Percentiles rank a stretch among this genome's conserved stretches.
Conservation (phyloP, 2,113 vertebrate genomes). For the Strigops habroptila region DNA sequence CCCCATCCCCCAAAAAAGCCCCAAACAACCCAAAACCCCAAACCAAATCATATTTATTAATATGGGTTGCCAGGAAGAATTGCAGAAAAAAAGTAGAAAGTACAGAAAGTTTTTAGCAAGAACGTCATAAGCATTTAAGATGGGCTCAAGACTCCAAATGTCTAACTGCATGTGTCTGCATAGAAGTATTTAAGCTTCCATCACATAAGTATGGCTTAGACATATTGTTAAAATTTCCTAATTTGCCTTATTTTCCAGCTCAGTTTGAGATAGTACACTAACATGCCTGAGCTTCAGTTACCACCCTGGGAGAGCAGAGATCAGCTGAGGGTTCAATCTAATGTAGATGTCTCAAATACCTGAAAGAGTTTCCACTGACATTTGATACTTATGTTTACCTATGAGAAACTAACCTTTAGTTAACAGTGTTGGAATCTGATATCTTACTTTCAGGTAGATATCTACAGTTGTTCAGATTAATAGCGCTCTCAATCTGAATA, state of each 20-base stretch:
- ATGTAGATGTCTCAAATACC: background rate
- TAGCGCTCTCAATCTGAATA: background rate
- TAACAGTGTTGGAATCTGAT: background rate
- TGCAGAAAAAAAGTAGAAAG: background rate
- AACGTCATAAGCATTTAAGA: background rate
- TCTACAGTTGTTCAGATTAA: background rate
- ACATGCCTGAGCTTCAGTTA: background rate
- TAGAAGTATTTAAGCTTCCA: background rate
- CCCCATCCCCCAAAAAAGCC: background rate
- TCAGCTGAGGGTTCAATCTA: background rate
- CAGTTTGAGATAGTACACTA: background rate
- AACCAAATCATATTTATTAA: background rate
- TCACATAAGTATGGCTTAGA: fast-evolving
- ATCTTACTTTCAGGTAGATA: background rate
- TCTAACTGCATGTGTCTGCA: background rate
- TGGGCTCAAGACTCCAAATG: background rate
- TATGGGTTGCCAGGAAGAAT: background rate
- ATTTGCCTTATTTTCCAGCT: background rate
- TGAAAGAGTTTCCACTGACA: background rate
- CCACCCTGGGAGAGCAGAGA: background rate
- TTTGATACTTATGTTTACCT: background rate
- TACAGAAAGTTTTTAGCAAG: background rate
- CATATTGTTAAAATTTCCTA: background rate
- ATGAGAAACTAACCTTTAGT: background rate
- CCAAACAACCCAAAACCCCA: background rate